Evolutionary conservation across 1,140 invertebrate species (phyloP).

Genomic region (Caenorhabditis briggsae): DNA sequence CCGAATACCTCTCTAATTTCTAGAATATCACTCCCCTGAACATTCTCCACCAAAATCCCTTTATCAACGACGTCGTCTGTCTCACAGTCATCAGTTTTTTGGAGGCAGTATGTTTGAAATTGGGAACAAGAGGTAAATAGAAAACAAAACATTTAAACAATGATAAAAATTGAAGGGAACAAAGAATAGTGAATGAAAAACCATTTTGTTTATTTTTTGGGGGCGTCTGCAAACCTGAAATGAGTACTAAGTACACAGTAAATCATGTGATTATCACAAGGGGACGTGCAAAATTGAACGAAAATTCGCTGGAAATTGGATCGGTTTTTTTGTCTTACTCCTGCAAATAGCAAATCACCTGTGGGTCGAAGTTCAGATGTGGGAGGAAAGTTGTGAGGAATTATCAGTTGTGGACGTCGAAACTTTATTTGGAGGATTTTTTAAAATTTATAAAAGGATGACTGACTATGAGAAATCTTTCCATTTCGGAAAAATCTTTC

Average conservation of each 20-base stretch:
- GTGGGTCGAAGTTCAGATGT: no score
- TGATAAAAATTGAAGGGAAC: background rate
- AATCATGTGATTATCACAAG: constrained; percentile 2
- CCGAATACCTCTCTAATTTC: background rate
- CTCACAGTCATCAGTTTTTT: background rate
- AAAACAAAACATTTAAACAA: background rate
- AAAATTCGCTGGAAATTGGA: background rate
- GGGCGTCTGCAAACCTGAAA: no score
- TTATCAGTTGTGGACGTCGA: no score
- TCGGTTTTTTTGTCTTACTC: no score
- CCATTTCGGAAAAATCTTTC: no score
- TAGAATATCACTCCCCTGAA: constrained; percentile 29
- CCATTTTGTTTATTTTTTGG: background rate
- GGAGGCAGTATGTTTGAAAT: background rate
- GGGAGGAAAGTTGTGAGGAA: no score
- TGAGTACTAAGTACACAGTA: no score
- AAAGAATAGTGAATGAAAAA: background rate
- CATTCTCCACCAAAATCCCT: background rate
- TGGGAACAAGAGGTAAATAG: background rate
- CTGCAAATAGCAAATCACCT: no score
- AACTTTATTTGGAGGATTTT: no score
- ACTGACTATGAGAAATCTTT: no score
- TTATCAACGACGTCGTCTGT: background rate
- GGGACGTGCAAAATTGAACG: background rate
- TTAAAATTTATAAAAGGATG: no score